These are phyloP conservation scores for Ranitomeya variabilis DNA, from an alignment of 2,113 vertebrate genomes.

Conservation along the genomic window DNA sequence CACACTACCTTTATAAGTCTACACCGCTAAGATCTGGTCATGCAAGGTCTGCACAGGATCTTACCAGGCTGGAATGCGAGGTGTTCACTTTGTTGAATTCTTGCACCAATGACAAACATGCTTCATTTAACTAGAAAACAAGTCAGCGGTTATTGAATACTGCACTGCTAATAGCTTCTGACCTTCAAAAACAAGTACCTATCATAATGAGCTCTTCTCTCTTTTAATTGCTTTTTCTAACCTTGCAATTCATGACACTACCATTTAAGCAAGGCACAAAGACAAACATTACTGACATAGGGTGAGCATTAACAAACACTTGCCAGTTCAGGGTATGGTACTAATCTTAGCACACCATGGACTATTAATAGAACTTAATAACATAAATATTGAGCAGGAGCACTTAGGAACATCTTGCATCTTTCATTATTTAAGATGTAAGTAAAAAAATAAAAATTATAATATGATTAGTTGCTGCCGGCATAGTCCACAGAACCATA, in stretches of 20 bases:
- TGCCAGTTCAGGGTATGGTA: not conserved
- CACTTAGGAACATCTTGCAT: not conserved
- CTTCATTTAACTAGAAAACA: slow-evolving; percentile 56
- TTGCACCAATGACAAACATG: slow-evolving; percentile 60
- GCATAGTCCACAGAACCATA: too few species aligned
- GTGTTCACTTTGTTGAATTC: slow-evolving; percentile 65
- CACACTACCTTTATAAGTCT: not conserved
- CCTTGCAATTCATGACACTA: not conserved
- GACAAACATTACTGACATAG: not conserved
- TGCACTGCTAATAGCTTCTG: slow-evolving; percentile 56
- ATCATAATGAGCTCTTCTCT: not conserved
- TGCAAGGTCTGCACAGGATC: slow-evolving; percentile 19
- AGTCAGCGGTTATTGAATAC: slow-evolving; percentile 45
- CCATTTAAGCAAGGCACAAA: not conserved
- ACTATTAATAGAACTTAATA: not conserved
- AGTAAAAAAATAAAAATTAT: too few species aligned
- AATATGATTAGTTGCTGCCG: too few species aligned
- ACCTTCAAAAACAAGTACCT: slow-evolving; percentile 49
- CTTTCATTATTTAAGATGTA: not conserved
- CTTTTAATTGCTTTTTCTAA: not conserved
- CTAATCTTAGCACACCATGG: not conserved
- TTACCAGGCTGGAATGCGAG: slow-evolving; percentile 63
- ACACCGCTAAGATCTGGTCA: not conserved
- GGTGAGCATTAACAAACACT: not conserved
- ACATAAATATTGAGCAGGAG: too few species aligned